Evolutionary conservation across 92 coral and sea anemone species (phyloP), one percentile per base, ranked within the genome.

Genomic region (Siderastrea siderea): DNA sequence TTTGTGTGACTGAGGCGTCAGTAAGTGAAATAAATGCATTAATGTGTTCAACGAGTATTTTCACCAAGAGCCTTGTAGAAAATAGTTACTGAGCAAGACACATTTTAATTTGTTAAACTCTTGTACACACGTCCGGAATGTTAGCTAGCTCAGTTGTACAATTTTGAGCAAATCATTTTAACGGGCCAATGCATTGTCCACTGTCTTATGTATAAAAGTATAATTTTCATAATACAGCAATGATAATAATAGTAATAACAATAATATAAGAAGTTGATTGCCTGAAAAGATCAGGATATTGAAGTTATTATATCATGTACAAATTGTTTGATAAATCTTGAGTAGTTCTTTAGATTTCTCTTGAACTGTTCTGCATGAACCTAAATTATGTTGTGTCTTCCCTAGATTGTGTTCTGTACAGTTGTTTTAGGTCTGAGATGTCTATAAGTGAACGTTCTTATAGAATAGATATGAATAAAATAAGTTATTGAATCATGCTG

Each of bases 401-500:
- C 60, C 54, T 73, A 74, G 64, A 69, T 73, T 73, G 61, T 60
- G 51, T 49, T 61, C 73, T 84, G 87, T 84, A 84, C 87, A 84
- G 87, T 74, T 73, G 81, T 50, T 72, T 71, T 84, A 84, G 73
- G 43, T 19, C 71, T 49, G 44, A 84, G 74, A 47, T 26, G 59
- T 73, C 87, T 73, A 74, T 79, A 80, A 74, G 75, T 52, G 68
- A 68, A 82, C 91, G 82, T 82, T 82, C 91, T 88, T 82, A 88
- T 88, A 88, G 91, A 88, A 81, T 88, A 81, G 91, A 88, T 72
- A 82, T 88, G 75, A 88, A 81, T 81, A 81, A 88, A 88, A 82
- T 88, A 88, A 88, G 88, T 88, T 88, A 88, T 88, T 81, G 84
- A 78, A 79, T 70, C 76, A 58, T 86, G 49, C 17, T 9, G 17